These are phyloP conservation scores for Hymenopus coronatus DNA, from an alignment of 2,888 invertebrate species.

Conservation along the genomic window DNA sequence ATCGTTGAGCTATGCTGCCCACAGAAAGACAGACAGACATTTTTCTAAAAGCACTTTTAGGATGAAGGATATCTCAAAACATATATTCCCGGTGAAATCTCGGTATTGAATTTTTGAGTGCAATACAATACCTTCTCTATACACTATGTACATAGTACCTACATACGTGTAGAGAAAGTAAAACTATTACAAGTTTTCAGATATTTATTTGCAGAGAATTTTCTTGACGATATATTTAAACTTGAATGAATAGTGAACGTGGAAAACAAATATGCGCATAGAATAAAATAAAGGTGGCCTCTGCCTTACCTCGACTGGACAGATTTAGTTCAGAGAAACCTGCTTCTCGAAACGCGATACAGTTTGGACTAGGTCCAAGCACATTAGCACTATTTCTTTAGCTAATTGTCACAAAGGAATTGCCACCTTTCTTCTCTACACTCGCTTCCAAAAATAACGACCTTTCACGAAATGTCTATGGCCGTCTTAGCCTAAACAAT, in stretches of 20 bases:
- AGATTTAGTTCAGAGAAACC: not conserved
- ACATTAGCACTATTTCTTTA: not conserved
- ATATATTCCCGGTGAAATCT: too few species aligned
- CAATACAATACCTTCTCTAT: too few species aligned
- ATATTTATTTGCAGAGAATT: not conserved
- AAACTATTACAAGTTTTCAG: too few species aligned
- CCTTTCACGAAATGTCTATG: not conserved
- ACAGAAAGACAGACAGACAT: too few species aligned
- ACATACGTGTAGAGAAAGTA: too few species aligned
- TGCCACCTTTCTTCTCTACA: not conserved
- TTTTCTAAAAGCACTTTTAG: too few species aligned
- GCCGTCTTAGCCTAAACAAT: not conserved
- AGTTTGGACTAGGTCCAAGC: not conserved
- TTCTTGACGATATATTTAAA: not conserved
- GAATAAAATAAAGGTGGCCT: not conserved
- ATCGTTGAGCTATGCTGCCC: too few species aligned
- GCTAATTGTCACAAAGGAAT: not conserved
- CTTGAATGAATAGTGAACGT: not conserved
- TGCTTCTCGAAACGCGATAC: not conserved
- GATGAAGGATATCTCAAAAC: too few species aligned
- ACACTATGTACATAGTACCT: too few species aligned
- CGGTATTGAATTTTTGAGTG: too few species aligned
- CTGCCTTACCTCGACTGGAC: not conserved
- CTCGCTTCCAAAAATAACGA: not conserved
- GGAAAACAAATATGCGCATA: not conserved